A percentile compares a stretch with the other conserved stretches of the same genome.
Conservation (phyloP, 2,113 vertebrate genomes). For the Sakesphorus luctuosus region DNA sequence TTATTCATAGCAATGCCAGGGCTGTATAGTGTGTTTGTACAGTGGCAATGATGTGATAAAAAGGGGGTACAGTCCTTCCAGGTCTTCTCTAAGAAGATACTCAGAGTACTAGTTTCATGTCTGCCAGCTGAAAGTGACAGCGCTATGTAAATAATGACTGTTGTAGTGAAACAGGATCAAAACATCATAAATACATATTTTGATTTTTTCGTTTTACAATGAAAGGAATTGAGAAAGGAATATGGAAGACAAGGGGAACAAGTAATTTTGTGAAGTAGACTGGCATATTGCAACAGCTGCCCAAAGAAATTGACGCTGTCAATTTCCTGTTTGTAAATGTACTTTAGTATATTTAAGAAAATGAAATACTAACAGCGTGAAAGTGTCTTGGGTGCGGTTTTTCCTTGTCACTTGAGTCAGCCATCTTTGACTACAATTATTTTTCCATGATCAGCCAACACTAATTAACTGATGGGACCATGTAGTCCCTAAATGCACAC, state of each 20-base stretch:
- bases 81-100: background rate
- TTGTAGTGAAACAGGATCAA: accelerated
- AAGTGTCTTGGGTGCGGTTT: background rate
- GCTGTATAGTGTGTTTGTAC: background rate
- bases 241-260: background rate
- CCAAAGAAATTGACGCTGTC: background rate
- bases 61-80: background rate
- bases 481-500: background rate
- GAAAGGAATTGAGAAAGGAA: background rate
- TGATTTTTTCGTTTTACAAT: background rate
- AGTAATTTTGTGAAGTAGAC: background rate
- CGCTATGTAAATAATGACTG: background rate
- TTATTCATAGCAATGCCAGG: constrained; percentile 29
- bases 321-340: background rate
- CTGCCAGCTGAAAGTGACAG: background rate
- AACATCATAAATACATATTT: background rate
- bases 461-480: background rate
- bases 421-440: background rate
- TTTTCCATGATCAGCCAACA: background rate
- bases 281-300: accelerated
- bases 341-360: background rate
- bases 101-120: background rate
- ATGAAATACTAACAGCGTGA: background rate
- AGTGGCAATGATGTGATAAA: background rate
- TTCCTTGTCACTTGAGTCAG: background rate